Conservation (phyloP, 2,797 vertebrate genomes). For the Dallia pectoralis region DNA sequence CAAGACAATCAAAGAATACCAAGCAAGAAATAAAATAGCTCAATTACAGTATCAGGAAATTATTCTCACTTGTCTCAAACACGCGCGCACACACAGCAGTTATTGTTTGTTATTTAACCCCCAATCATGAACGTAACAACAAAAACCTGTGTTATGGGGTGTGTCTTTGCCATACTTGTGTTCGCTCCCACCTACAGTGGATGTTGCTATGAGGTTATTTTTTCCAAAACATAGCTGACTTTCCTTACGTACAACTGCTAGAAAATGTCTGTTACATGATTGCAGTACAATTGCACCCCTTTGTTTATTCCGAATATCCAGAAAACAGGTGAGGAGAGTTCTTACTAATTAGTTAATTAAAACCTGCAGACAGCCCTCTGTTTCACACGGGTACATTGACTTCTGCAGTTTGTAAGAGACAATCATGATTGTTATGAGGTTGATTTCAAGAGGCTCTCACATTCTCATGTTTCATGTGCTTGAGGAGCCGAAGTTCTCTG, state of each 20-base stretch:
- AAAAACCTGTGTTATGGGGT: neutral
- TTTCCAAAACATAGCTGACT: neutral
- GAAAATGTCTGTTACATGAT: neutral
- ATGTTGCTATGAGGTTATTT: neutral
- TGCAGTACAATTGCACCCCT: neutral
- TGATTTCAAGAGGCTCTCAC: conserved; percentile 69
- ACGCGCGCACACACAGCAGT: neutral
- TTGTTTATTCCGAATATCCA: neutral
- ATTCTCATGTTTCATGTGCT: conserved; percentile 94
- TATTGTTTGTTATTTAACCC: too few relatives aligned
- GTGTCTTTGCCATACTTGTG: neutral
- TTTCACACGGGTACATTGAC: too few relatives aligned
- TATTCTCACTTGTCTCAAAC: neutral
- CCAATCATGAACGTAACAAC: too few relatives aligned
- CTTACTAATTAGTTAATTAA: neutral
- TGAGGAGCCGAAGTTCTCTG: conserved; percentile 88
- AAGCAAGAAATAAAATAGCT: neutral
- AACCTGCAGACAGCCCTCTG: too few relatives aligned
- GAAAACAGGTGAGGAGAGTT: too few relatives aligned
- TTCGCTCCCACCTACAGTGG: neutral
- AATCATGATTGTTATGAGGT: neutral
- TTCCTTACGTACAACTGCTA: neutral
- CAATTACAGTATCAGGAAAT: neutral
- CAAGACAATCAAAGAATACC: neutral
- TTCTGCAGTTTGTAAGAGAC: neutral